Base-by-base conservation (phyloP, 2,888 invertebrate species). In the Plebejus melissa region DNA sequence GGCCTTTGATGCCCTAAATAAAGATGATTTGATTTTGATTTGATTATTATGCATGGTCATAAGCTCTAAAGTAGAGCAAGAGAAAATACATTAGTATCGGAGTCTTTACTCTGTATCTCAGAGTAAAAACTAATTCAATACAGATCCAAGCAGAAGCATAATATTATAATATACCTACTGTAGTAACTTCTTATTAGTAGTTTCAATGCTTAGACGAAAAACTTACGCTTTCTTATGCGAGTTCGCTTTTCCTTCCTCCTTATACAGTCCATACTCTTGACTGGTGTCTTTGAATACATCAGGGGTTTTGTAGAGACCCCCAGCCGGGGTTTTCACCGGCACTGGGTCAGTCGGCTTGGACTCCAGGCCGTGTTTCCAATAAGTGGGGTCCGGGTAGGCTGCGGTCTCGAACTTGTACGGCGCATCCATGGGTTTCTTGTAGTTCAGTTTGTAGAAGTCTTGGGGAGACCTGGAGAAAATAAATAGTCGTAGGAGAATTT, bases 231-330 rank as follows among this genome's bases (percentile, higher is more conserved):
- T 80, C 36, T 80, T 80, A 28, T 80, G 16, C 6, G 79, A 69
- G 50, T 60, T 75, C 1, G 74, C 77, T 38, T 78, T 77, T 6
- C 70, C 58, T 46, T 76, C 72, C 13, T 72, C 79, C 28, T 77
- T 78, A 54, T 78, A 77, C 2, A 78, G 50, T 6, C 77, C 79
- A 71, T 76, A 78, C 41, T 77, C 72, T 13, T 76, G 76, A n/a
- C 77, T 76, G 9, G 78, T 80, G 2, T 86, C 87, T 58, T 84
- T 88, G 72, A 90, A 91, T 0, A 87, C 81, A 5, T 86, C 86
- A 0, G 87, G 86, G 0, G 84, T 82, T 77, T 86, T 83, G 79
- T 93, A 93, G 0, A 91, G 80, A 0, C 89, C 90, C 1, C 93
- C 93, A 0, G 92, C 93, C 6, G 82, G 82, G 2, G 82, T 78